Evolutionary conservation across 2,113 vertebrate genomes (phyloP).

Genomic region (Quiscalus mexicanus): DNA sequence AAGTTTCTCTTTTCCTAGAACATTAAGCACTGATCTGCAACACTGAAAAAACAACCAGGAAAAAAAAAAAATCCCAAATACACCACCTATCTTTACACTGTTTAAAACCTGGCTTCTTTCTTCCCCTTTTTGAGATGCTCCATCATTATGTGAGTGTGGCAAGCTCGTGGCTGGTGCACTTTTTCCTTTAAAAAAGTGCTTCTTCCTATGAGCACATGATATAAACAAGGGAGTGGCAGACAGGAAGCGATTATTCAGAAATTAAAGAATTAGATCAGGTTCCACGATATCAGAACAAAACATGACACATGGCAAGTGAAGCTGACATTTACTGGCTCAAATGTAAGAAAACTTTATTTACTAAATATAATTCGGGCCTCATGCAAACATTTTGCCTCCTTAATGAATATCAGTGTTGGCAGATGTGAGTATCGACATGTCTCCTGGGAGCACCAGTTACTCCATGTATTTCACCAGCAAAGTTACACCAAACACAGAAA

Average conservation of each 20-base stretch:
- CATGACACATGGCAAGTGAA: neutral
- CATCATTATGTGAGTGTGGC: neutral
- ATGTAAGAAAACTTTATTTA: neutral
- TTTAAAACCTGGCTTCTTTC: neutral
- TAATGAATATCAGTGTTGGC: neutral
- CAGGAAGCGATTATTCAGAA: slow-evolving; percentile 56
- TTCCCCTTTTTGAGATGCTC: neutral
- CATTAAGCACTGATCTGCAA: neutral
- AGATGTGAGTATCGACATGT: fast-evolving
- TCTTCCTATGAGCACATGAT: slow-evolving; percentile 39
- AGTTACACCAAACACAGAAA: neutral
- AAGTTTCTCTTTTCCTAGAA: neutral
- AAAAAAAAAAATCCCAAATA: neutral
- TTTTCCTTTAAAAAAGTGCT: slow-evolving; percentile 14
- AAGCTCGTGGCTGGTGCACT: neutral
- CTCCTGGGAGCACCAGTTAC: neutral
- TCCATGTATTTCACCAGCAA: neutral
- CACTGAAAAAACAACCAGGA: neutral
- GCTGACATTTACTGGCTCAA: neutral
- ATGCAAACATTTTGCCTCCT: neutral
- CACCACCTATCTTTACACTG: neutral
- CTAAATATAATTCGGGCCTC: neutral
- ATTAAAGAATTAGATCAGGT: slow-evolving; percentile 46
- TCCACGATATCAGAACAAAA: slow-evolving; percentile 30
- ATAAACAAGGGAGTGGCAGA: slow-evolving; percentile 61